Percentiles rank a stretch among this genome's conserved stretches.
These are phyloP conservation scores for Malurus melanocephalus DNA, from an alignment of 2,113 vertebrate species.

Conservation along the genomic window DNA sequence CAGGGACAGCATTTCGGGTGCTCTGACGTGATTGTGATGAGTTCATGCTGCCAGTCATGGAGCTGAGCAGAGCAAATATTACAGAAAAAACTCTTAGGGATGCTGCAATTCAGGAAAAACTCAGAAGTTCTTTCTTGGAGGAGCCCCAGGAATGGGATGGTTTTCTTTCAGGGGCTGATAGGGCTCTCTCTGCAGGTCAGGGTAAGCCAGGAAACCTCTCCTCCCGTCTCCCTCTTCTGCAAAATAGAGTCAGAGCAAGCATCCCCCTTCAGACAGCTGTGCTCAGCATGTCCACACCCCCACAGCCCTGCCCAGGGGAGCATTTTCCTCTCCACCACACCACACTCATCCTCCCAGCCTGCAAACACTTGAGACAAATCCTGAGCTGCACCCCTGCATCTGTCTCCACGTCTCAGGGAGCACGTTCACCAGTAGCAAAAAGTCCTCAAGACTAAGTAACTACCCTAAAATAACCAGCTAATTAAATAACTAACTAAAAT, in stretches of 20 bases:
- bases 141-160: neutral
- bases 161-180: neutral
- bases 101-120: neutral
- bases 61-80: neutral
- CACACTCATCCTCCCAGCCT: neutral
- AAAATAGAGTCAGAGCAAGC: neutral
- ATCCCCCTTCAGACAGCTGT: neutral
- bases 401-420: neutral
- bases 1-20: neutral
- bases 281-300: neutral
- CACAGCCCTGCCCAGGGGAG: neutral
- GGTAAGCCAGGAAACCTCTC: neutral
- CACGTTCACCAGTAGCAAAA: rapidly evolving
- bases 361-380: neutral
- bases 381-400: neutral
- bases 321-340: neutral
- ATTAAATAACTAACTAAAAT: neutral
- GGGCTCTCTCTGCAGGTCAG: neutral
- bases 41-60: neutral
- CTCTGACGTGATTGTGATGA: neutral
- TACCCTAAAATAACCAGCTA: neutral
- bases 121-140: neutral
- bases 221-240: neutral
- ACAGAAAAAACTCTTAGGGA: neutral
- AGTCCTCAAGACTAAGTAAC: neutral